Conservation (phyloP, 2,888 invertebrate species). For the Troglohyphantes excavatus region DNA sequence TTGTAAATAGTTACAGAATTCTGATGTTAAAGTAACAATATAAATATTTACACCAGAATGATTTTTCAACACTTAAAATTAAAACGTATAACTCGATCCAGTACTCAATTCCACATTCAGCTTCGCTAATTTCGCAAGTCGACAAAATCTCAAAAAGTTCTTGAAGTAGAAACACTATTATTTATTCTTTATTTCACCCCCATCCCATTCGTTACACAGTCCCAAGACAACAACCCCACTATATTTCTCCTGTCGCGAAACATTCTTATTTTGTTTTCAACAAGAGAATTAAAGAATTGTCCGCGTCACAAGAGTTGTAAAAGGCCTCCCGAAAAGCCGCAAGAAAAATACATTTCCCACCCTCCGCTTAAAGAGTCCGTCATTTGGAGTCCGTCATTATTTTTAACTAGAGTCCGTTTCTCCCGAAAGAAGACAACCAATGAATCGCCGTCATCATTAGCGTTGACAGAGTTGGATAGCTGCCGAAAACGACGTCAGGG, state of each 20-base stretch:
- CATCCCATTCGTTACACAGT: background rate
- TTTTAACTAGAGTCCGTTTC: constrained; percentile 63
- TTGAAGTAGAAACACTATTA: background rate
- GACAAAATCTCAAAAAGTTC: background rate
- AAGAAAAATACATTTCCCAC: constrained; percentile 63
- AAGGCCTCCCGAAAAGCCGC: background rate
- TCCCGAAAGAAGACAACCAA: constrained; percentile 50
- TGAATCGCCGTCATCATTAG: constrained; percentile 63
- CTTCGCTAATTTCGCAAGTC: too few relatives aligned
- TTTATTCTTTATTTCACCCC: background rate
- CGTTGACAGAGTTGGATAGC: constrained; percentile 66
- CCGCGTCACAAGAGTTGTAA: constrained; percentile 50
- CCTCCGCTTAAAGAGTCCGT: constrained; percentile 31
- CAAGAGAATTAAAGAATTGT: constrained; percentile 53
- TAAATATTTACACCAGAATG: too few relatives aligned
- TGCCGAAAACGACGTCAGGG: constrained; percentile 66
- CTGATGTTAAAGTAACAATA: too few relatives aligned
- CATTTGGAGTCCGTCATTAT: constrained; percentile 63
- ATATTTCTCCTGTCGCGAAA: background rate
- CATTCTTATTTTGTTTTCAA: background rate
- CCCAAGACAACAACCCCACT: background rate
- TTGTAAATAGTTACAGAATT: too few relatives aligned
- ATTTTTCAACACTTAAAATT: too few relatives aligned
- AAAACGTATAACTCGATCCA: too few relatives aligned
- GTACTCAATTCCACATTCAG: too few relatives aligned